Evolutionary conservation across 1,140 invertebrate genomes (phyloP), one percentile per base, ranked within the genome.

Genomic region (Bombus huntii): DNA sequence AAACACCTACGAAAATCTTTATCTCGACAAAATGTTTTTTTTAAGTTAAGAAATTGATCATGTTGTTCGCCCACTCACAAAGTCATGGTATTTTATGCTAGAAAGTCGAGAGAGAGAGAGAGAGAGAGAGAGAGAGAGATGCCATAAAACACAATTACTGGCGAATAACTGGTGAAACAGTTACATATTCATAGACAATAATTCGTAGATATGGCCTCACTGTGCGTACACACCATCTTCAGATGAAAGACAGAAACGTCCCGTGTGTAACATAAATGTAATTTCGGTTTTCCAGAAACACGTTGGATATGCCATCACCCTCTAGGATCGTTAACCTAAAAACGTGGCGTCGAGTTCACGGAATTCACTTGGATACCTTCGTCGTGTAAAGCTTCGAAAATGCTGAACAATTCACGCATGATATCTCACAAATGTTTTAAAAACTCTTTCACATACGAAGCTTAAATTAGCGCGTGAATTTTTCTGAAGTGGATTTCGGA

Each of bases 271-370:
- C 66, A 70, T 53, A 88, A 84, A 59, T 18, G 18, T 70, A 53
- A 84, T 79, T 62, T 70, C 28, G 10, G 73, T 18, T 57, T 53
- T 87, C 77, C 66, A 74, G 77, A 84, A 34, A 37, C 31, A 22
- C 34, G 53, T 18, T 25, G 39, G 18, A 84, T n/a, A 34, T 37
- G 59, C 66, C 59, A 34, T 31, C 44, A n/a, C 28, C 18, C n/a
- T 25, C 25, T 68, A 18, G 5, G n/a, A 84, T 87, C 87, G 78
- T 87, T 88, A 81, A 81, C 80, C 80, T 57, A 81, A 44, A 81
- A 81, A 81, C 68, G 15, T 15, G 28, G 1, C 34, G 22, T 12
- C 10, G 39, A 22, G 18, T 59, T 72, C 78, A n/a, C 1, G 5
- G 53, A 62, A 73, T 28, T 39, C 44, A 12, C 4, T 10, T 15